These are phyloP conservation scores for Cynocephalus volans DNA, from an alignment of 2,113 vertebrate genomes.

Conservation along the genomic window DNA sequence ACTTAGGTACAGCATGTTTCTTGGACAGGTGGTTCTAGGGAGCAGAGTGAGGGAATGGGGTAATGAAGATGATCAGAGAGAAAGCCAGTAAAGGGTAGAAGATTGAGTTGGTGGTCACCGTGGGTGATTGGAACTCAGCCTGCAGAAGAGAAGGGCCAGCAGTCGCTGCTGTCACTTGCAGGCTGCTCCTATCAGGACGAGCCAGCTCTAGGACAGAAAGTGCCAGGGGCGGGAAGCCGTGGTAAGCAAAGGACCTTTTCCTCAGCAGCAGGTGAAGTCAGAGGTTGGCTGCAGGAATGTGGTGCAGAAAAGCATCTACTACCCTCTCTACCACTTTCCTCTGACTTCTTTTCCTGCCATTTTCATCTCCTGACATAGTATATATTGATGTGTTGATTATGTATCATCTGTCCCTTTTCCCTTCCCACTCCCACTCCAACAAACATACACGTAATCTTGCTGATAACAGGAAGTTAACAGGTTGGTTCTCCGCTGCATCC, in stretches of 20 bases:
- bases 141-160: not conserved
- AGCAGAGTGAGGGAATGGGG: not conserved
- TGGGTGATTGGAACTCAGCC: not conserved
- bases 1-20: not conserved
- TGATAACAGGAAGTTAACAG: not conserved
- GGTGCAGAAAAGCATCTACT: fast-evolving
- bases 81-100: not conserved
- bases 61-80: not conserved
- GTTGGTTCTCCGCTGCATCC: not conserved
- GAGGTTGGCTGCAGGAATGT: fast-evolving
- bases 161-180: too few relatives aligned
- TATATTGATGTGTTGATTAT: not conserved
- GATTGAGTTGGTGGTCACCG: not conserved
- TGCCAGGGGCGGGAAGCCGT: not conserved
- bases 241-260: not conserved
- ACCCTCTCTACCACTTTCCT: not conserved
- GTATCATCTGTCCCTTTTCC: not conserved
- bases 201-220: not conserved
- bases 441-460: not conserved
- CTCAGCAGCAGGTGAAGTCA: not conserved
- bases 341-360: not conserved
- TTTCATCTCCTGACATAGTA: not conserved
- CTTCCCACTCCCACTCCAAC: not conserved
- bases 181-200: too few relatives aligned
- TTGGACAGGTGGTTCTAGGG: not conserved